phyloP scores from a whole-genome alignment of 1,140 invertebrate species.

The Cecropterus lyciades region DNA sequence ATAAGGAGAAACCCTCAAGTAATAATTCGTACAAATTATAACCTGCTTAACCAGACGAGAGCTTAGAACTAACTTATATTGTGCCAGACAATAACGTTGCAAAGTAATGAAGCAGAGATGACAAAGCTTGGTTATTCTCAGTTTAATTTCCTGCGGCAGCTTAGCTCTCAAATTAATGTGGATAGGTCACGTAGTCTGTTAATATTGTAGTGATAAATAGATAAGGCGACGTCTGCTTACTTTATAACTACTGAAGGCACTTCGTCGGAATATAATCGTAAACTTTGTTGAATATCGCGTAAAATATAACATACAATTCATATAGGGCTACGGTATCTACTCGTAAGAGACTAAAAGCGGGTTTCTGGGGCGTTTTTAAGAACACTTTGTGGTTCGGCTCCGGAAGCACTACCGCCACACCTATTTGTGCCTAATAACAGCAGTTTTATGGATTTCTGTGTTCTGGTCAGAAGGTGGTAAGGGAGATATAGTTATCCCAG shows the following conservation, averaged over 20 bases:
- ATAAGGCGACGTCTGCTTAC: neutral
- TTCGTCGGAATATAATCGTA: too few species aligned
- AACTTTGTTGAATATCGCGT: too few species aligned
- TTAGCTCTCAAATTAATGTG: slow-evolving; percentile 5
- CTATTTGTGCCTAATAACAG: too few species aligned
- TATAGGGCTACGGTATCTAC: too few species aligned
- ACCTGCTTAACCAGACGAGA: neutral
- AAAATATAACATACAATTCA: too few species aligned
- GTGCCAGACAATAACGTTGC: neutral
- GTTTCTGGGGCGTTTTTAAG: too few species aligned
- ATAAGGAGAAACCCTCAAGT: neutral
- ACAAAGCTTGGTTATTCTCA: slow-evolving; percentile 1
- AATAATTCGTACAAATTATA: neutral
- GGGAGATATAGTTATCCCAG: too few species aligned
- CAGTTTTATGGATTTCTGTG: too few species aligned
- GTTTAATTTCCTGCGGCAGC: neutral
- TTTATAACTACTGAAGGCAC: neutral
- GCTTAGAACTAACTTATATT: neutral
- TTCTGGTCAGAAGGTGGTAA: too few species aligned
- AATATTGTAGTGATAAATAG: slow-evolving; percentile 2
- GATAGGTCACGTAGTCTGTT: slow-evolving; percentile 4
- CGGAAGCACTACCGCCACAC: too few species aligned
- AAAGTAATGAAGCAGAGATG: slow-evolving; percentile 3
- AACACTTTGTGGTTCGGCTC: too few species aligned
- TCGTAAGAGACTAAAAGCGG: too few species aligned